Evolutionary conservation across 1,140 invertebrate genomes (phyloP), one percentile per base, ranked within the genome.

Genomic region (Drosophila arizonae): DNA sequence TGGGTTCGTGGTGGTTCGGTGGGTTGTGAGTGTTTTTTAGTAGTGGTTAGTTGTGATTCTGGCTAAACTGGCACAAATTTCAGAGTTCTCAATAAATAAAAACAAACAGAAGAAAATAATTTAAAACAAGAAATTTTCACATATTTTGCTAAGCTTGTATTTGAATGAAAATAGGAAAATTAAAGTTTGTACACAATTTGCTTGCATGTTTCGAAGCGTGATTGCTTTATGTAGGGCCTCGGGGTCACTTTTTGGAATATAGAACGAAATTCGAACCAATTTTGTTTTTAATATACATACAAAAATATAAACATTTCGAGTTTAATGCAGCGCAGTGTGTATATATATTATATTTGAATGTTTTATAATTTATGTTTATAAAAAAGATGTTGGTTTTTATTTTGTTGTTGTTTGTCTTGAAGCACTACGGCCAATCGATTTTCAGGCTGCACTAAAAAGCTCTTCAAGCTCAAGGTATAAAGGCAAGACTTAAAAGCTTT

Each of bases 241-340:
- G 36, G 68, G 60, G 57, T 65, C 50, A 67, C 30, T 66, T 72
- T 76, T 80, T 69, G 62, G 69, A 90, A 90, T 90, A 90, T 90
- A 90, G 89, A 90, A 90, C 89, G 89, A 90, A 90, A 90, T 90
- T 90, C 55, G 51, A 89, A 87, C 89, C 89, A 90, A 90, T 90
- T 58, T 70, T 72, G 21, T 76, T 17, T 67, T 80, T 50, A 67
- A 73, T 75, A 71, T 72, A 55, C 68, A 65, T 63, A 68, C 63
- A 85, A 77, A 84, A 79, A 71, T 78, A 85, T 81, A 76, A 64
- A 79, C 65, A 80, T 75, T 77, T 78, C 61, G 64, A 76, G 41
- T 82, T 77, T 36, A 76, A 76, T 78, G 79, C 62, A 79, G 68
- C 79, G 62, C 72, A 76, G 76, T 66, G 72, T 61, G 33, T 61